Base-by-base conservation (phyloP, 2,888 invertebrate species). In the Zygaena filipendulae region DNA sequence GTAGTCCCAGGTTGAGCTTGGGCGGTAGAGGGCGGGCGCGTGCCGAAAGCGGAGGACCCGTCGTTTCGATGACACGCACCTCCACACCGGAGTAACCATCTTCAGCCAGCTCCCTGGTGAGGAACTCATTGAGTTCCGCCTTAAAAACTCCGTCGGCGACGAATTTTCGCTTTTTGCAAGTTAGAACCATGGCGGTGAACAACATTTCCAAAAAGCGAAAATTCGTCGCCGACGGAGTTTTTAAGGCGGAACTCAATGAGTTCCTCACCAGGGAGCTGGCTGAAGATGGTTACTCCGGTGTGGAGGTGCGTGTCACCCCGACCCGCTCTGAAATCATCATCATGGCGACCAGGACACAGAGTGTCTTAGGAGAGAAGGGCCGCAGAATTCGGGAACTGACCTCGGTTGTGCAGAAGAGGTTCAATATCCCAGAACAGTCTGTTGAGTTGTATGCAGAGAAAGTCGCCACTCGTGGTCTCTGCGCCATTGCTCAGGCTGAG, bases 31-130 rank as follows among this genome's bases (percentile, higher is more conserved):
- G n/a, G n/a, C n/a, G n/a, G n/a, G n/a, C n/a, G n/a, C n/a, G n/a
- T n/a, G n/a, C n/a, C n/a, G n/a, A n/a, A n/a, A n/a, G n/a, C n/a
- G n/a, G n/a, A n/a, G n/a, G n/a, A n/a, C n/a, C n/a, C n/a, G n/a
- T n/a, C n/a, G n/a, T n/a, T n/a, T n/a, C n/a, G 2, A 97, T 97
- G 45, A 96, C 96, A 43, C 98, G 92, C 43, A 99, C 97, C 81
- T 99, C 98, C 50, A 99, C 97, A 46, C 98, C 98, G 45, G 97
- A 97, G 84, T 99, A 99, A 39, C 99, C 99, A 91, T 99, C 98
- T 77, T 99, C 99, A 31, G 99, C 97, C 47, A 99, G 83, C 79
- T 99, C 99, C 62, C 97, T 88, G 68, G 97, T 98, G 37, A 99
- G 84, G 72, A 99, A 99, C 84, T 98, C 97, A 79, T 99, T 98